phyloP scores from a whole-genome alignment of 1,140 invertebrate species.

The Calephelis nemesis region DNA sequence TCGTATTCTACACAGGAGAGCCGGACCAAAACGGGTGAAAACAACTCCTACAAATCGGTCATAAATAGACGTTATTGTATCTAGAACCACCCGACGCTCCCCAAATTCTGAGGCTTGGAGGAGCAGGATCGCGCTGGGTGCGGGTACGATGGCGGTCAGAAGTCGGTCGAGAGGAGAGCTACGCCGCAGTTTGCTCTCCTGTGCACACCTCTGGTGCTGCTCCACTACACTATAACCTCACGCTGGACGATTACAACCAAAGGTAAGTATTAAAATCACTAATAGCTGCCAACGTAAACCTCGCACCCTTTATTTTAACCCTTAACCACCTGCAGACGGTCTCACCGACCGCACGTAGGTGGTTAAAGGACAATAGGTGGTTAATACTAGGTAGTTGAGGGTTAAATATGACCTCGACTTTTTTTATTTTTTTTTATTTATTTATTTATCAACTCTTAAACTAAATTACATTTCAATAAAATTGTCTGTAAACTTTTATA shows the following conservation, averaged over 20 bases:
- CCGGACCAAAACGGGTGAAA: neutral
- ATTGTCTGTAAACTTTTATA: too few species aligned
- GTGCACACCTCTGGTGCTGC: constrained; percentile 38
- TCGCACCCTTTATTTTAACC: too few species aligned
- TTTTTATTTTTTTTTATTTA: too few species aligned
- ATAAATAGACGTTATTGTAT: neutral
- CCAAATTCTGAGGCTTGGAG: constrained; percentile 37
- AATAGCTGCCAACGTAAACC: too few species aligned
- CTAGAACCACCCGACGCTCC: constrained; percentile 56
- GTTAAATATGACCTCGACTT: too few species aligned
- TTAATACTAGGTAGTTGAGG: too few species aligned
- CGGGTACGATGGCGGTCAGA: constrained; percentile 46
- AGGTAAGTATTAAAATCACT: constrained; percentile 23
- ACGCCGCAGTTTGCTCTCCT: constrained; percentile 40
- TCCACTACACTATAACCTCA: constrained; percentile 37
- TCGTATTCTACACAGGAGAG: too few species aligned
- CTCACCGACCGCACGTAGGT: too few species aligned
- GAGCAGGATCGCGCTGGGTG: constrained; percentile 45
- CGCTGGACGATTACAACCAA: constrained; percentile 31
- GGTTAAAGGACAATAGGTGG: too few species aligned
- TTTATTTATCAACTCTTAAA: too few species aligned
- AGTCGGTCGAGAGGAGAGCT: constrained; percentile 23
- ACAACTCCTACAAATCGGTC: neutral
- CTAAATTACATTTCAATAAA: too few species aligned
- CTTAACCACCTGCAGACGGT: too few species aligned